Percentiles rank a stretch among this genome's conserved stretches.
These are phyloP conservation scores for Delichon dasypus DNA, from an alignment of 2,797 vertebrate genomes.

Conservation along the genomic window DNA sequence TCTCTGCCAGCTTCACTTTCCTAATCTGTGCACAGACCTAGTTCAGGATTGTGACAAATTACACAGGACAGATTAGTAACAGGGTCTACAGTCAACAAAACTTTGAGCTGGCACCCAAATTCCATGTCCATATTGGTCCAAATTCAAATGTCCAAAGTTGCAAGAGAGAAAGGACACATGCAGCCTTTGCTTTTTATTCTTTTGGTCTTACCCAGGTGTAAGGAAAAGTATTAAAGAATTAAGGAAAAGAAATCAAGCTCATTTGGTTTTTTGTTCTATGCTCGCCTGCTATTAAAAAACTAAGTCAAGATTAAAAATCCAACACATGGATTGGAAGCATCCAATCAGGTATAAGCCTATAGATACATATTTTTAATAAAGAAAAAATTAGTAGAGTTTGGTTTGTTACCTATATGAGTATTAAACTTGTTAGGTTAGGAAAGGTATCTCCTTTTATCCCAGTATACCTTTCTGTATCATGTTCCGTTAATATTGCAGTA, in stretches of 20 bases:
- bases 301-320: background rate
- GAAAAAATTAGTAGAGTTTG: background rate
- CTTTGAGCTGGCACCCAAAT: background rate
- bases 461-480: background rate
- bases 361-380: background rate
- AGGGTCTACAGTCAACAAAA: background rate
- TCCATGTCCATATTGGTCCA: background rate
- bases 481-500: background rate
- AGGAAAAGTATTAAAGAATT: background rate
- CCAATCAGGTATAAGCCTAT: background rate
- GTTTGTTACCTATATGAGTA: background rate
- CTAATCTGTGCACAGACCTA: background rate
- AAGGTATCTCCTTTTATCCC: background rate
- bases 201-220: rapidly evolving
- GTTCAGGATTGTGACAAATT: background rate
- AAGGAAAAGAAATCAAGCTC: background rate
- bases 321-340: too few species aligned
- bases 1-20: background rate
- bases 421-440: background rate
- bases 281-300: background rate
- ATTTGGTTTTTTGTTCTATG: background rate
- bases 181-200: background rate
- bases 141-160: background rate
- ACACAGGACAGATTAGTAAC: background rate
- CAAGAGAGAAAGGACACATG: background rate